Evolutionary conservation across 2,797 vertebrate species (phyloP).

Genomic region (Geotrypetes seraphini): DNA sequence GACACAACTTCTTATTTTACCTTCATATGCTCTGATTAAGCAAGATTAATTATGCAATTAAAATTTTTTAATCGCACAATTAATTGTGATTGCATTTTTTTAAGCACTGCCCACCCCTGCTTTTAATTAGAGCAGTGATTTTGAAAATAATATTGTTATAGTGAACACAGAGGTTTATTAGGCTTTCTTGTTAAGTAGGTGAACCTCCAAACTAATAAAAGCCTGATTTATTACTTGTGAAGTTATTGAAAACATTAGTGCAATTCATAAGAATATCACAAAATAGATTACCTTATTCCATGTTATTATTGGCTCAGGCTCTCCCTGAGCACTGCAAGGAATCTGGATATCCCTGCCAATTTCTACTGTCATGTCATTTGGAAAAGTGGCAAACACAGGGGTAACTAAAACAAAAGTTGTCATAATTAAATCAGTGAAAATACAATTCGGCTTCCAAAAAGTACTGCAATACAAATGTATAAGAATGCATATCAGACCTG

Average conservation of each 20-base stretch:
- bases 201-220: not conserved
- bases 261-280: not conserved
- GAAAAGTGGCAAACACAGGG: conserved; percentile 87
- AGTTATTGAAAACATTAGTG: not conserved
- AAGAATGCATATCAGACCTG: too few species aligned
- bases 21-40: too few species aligned
- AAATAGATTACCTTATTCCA: conserved; percentile 86
- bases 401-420: conserved; percentile 64
- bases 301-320: conserved; percentile 84
- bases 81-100: too few species aligned
- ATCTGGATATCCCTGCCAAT: conserved; percentile 89
- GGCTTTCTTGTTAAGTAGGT: too few species aligned
- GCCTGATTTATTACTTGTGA: not conserved
- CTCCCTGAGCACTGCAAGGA: conserved; percentile 87
- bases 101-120: too few species aligned
- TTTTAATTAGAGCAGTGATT: too few species aligned
- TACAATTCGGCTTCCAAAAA: not conserved
- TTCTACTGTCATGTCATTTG: conserved; percentile 85
- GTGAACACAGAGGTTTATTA: too few species aligned
- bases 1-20: too few species aligned
- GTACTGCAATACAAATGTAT: not conserved
- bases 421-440: not conserved
- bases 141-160: too few species aligned
- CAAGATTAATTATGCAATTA: too few species aligned
- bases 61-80: too few species aligned